These are phyloP conservation scores for Drosophila anomalata DNA, from an alignment of 2,888 invertebrate genomes.

Conservation along the genomic window DNA sequence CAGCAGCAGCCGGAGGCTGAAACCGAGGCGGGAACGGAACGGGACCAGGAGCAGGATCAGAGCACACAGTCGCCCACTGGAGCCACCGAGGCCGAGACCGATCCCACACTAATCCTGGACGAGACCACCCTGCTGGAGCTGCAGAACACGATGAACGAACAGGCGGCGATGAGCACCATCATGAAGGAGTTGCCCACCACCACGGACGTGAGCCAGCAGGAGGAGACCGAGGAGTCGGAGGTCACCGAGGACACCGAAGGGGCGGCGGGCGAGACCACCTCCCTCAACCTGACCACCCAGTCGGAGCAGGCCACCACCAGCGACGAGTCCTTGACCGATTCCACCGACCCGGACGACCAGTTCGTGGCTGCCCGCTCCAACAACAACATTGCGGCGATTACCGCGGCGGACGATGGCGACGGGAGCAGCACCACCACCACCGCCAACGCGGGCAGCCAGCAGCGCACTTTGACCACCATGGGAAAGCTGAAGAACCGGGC, in stretches of 20 bases:
- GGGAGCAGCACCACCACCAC: constrained; percentile 54
- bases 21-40: constrained; percentile 70
- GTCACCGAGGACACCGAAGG: constrained; percentile 18
- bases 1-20: constrained; percentile 24
- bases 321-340: constrained; percentile 70
- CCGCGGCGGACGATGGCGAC: constrained; percentile 77
- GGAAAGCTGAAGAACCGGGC: constrained; percentile 75
- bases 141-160: constrained; percentile 78
- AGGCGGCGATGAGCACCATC: constrained; percentile 72
- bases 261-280: constrained; percentile 43
- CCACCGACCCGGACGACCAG: constrained; percentile 80
- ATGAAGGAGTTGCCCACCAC: constrained; percentile 74
- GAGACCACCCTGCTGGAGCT: constrained; percentile 80
- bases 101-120: constrained; percentile 78
- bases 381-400: constrained; percentile 80
- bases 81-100: constrained; percentile 73
- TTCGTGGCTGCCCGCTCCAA: constrained; percentile 82
- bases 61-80: constrained; percentile 56
- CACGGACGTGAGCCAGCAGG: constrained; percentile 64
- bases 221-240: constrained; percentile 26
- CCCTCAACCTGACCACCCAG: constrained; percentile 39
- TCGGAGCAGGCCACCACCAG: constrained; percentile 63
- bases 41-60: constrained; percentile 42
- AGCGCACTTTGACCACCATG: constrained; percentile 80
- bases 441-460: constrained; percentile 76